Conservation (phyloP, 2,797 vertebrate genomes). For the Craterocephalus amniculus region DNA sequence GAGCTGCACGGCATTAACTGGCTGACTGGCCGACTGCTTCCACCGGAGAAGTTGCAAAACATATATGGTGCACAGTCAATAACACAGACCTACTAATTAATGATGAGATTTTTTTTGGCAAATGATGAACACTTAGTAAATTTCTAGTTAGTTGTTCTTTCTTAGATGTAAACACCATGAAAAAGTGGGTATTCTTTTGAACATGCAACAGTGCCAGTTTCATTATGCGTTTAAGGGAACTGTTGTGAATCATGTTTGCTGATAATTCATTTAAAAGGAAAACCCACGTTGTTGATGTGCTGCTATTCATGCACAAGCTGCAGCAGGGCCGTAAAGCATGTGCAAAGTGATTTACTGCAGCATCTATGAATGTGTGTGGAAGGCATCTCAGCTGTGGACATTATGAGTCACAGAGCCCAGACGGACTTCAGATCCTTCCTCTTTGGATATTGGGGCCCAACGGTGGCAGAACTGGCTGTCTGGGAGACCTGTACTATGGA, state of each 20-base stretch:
- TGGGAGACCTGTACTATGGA: conserved; percentile 62
- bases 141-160: neutral
- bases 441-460: conserved; percentile 59
- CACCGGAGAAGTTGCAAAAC: neutral
- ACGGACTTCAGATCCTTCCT: conserved; percentile 56
- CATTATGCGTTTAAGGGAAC: neutral
- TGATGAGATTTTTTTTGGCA: neutral
- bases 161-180: neutral
- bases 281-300: conserved; percentile 3
- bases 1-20: neutral
- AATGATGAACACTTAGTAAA: neutral
- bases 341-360: conserved; percentile 58
- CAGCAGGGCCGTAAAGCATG: conserved; percentile 36
- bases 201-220: neutral
- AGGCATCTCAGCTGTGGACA: conserved; percentile 68
- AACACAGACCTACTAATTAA: no score
- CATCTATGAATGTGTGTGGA: conserved; percentile 63
- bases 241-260: conserved; percentile 18
- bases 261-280: conserved; percentile 5
- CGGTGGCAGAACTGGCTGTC: conserved; percentile 41
- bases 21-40: neutral
- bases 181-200: conserved; percentile 10
- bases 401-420: conserved; percentile 72
- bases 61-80: no score
- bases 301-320: conserved; percentile 11